Evolutionary conservation across 2,797 vertebrate genomes (phyloP).

Genomic region (Catharus ustulatus): DNA sequence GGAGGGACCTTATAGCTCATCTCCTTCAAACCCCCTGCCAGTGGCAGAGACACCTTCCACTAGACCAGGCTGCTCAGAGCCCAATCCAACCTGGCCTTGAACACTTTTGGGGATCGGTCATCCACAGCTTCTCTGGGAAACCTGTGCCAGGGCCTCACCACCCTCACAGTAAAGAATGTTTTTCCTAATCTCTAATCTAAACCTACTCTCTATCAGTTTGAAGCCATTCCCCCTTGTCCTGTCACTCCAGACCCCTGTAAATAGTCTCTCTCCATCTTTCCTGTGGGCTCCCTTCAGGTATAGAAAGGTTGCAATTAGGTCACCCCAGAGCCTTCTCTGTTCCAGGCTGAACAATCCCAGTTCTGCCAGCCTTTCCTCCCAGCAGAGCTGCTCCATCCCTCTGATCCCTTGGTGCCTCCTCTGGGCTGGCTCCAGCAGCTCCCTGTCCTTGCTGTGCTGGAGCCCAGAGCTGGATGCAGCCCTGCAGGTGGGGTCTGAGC

Average conservation of each 20-base stretch:
- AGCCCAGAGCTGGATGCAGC: too few relatives aligned
- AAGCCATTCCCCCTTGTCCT: not conserved
- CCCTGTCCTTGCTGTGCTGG: too few relatives aligned
- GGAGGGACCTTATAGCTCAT: not conserved
- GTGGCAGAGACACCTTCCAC: not conserved
- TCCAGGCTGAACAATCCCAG: not conserved
- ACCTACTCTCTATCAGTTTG: not conserved
- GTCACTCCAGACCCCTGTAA: accelerated
- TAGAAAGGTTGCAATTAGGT: not conserved
- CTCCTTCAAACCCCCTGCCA: not conserved
- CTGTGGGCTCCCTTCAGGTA: accelerated
- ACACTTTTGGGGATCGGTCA: accelerated
- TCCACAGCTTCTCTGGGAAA: accelerated
- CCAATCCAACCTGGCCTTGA: not conserved
- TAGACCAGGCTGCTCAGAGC: not conserved
- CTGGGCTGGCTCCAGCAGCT: too few relatives aligned
- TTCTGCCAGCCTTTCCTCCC: too few relatives aligned
- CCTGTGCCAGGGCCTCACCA: not conserved
- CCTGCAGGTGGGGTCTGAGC: too few relatives aligned
- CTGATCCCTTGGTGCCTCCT: too few relatives aligned
- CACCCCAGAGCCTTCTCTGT: not conserved
- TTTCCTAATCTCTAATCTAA: not conserved
- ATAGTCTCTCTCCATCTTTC: not conserved
- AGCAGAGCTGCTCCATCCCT: too few relatives aligned
- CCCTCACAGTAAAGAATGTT: not conserved